Conservation (phyloP, 2,113 vertebrate genomes). For the Eulemur macaco region DNA sequence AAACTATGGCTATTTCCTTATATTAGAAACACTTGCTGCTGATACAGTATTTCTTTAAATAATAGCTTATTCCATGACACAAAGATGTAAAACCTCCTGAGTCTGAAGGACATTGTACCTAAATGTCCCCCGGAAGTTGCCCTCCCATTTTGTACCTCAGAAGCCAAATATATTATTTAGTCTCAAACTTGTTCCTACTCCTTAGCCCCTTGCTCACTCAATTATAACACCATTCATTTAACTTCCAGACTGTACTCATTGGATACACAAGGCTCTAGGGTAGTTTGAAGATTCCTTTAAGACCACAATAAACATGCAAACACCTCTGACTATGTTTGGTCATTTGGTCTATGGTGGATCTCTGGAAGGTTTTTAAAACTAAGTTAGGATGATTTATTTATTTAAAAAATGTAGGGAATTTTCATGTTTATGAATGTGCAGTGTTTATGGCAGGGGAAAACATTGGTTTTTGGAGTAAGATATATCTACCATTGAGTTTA, state of each 20-base stretch:
- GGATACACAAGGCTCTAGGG: not conserved
- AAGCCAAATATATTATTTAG: not conserved
- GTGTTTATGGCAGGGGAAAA: not conserved
- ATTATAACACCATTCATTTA: accelerated
- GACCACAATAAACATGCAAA: not conserved
- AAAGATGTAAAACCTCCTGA: not conserved
- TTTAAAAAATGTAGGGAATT: not conserved
- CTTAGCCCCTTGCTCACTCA: not conserved
- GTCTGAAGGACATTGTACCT: not conserved
- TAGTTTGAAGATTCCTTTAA: not conserved
- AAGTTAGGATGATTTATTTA: not conserved
- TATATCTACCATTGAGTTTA: not conserved
- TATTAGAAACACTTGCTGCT: not conserved
- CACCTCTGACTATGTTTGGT: not conserved
- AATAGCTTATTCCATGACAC: not conserved
- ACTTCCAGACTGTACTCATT: not conserved
- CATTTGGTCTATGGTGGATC: not conserved
- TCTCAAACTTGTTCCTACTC: not conserved
- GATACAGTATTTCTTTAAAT: not conserved
- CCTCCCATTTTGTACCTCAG: not conserved
- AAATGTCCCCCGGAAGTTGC: not conserved
- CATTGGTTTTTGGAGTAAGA: not conserved
- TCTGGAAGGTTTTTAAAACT: not conserved
- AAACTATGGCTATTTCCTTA: not conserved
- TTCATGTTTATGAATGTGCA: not conserved